Base-by-base conservation (phyloP, 2,113 vertebrate species). In the Coregonus clupeaformis region DNA sequence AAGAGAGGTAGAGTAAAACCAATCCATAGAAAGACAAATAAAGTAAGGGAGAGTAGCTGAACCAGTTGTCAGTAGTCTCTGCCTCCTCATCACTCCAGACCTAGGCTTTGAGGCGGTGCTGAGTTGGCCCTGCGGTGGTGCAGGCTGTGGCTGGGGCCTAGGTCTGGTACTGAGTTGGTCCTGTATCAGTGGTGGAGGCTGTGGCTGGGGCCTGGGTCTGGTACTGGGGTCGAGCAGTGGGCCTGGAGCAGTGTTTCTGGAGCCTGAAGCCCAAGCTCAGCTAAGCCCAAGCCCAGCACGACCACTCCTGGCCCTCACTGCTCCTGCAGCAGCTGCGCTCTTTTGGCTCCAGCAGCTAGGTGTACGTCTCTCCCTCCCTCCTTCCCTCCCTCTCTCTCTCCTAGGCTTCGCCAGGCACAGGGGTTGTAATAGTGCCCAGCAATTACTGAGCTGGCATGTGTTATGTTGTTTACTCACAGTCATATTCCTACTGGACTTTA, bases 401-500 rank as follows among this genome's bases (percentile, higher is more conserved):
- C 78, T 22, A n/a, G 93, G 91, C 94, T 92, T 86, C 92, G 95
- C 95, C 95, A 97, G 95, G 95, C 96, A 96, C 85, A 94, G 95
- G 93, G 95, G 93, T 95, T 96, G 95, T 95, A 95, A 94, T 94
- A 94, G 95, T 96, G 96, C 96, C 95, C 95, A 93, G 97, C 97
- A 99, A 99, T 99, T 99, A 99, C 93, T 94, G 95, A 97, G 94
- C 95, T 99, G 97, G 97, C 97, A 98, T 95, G 94, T 88, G 45
- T 90, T 88, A 92, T 94, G 94, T 94, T 98, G 96, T 99, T 98
- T 98, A 97, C 94, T 97, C 97, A 97, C 97, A 97, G 95, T 94
- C 93, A 95, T 98, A 99, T 98, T 99, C 97, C 97, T 99, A 97
- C 97, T 96, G 97, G 97, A 99, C 97, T 97, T 98, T 98, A 99